Evolutionary conservation across 2,888 invertebrate genomes (phyloP).

Genomic region (Harpalus rufipes): DNA sequence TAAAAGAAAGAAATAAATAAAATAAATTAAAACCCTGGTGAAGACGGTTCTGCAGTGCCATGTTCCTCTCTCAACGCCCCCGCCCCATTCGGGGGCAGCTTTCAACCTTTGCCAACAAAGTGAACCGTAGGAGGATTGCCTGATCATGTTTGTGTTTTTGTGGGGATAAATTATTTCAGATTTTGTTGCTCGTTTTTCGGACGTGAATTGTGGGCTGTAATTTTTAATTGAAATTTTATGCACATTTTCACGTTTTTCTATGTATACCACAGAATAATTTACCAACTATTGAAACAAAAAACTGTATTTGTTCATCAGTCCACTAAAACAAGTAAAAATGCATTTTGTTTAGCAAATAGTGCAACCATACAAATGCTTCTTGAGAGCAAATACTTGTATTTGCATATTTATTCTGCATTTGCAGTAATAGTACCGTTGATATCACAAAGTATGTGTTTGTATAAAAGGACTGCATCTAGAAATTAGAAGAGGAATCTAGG

Average conservation of each 20-base stretch:
- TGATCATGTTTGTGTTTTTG: conserved; percentile 50
- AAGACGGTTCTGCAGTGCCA: neutral
- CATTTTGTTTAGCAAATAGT: neutral
- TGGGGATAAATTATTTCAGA: conserved; percentile 45
- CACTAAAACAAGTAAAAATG: neutral
- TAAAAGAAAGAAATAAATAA: neutral
- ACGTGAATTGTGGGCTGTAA: conserved; percentile 36
- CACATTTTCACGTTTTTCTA: conserved; percentile 6
- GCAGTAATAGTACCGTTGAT: neutral
- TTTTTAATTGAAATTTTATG: conserved; percentile 52
- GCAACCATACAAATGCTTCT: neutral
- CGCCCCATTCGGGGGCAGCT: neutral
- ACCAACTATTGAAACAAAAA: neutral
- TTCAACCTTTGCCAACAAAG: conserved; percentile 40
- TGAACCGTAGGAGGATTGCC: conserved; percentile 43
- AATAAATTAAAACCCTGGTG: neutral
- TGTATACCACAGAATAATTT: neutral
- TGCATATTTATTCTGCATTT: conserved; percentile 22
- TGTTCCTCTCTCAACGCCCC: neutral
- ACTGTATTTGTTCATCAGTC: neutral
- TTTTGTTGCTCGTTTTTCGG: conserved; percentile 27
- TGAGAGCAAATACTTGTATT: conserved; percentile 21
- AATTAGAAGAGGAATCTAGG: conserved; percentile 8
- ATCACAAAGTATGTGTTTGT: neutral
- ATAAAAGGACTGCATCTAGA: conserved; percentile 1